phyloP scores from a whole-genome alignment of 2,888 invertebrate genomes.

The Cryptops parisi region DNA sequence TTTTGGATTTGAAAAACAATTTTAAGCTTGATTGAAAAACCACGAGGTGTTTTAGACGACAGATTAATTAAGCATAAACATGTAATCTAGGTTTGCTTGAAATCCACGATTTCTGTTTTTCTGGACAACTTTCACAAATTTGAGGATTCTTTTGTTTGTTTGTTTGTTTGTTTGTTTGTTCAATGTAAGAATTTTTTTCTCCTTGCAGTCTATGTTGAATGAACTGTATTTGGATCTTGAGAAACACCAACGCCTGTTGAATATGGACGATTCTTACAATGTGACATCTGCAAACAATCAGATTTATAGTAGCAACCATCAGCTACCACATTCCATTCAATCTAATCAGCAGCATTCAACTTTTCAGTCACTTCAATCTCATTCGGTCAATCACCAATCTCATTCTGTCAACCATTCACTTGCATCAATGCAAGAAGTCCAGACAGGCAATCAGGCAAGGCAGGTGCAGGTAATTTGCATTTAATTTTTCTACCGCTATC shows the following conservation, averaged over 20 bases:
- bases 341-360: constrained; percentile 5
- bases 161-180: too few relatives aligned
- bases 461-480: constrained; percentile 8
- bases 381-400: constrained; percentile 7
- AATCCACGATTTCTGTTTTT: too few relatives aligned
- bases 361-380: constrained; percentile 11
- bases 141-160: too few relatives aligned
- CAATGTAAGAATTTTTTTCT: too few relatives aligned
- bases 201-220: constrained; percentile 4
- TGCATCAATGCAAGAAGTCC: not conserved
- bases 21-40: too few relatives aligned
- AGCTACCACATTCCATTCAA: constrained; percentile 1
- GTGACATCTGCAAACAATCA: not conserved
- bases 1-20: too few relatives aligned
- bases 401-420: constrained; percentile 6
- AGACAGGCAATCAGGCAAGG: constrained; percentile 2
- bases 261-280: constrained; percentile 2
- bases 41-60: too few relatives aligned
- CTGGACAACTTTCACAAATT: too few relatives aligned
- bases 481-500: not conserved
- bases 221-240: constrained; percentile 8
- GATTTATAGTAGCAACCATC: constrained; percentile 5
- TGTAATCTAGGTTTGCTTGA: too few relatives aligned
- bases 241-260: constrained; percentile 5
- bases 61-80: too few relatives aligned